These are phyloP conservation scores for Centropyge bicolor DNA, from an alignment of 2,797 vertebrate genomes.

Conservation along the genomic window DNA sequence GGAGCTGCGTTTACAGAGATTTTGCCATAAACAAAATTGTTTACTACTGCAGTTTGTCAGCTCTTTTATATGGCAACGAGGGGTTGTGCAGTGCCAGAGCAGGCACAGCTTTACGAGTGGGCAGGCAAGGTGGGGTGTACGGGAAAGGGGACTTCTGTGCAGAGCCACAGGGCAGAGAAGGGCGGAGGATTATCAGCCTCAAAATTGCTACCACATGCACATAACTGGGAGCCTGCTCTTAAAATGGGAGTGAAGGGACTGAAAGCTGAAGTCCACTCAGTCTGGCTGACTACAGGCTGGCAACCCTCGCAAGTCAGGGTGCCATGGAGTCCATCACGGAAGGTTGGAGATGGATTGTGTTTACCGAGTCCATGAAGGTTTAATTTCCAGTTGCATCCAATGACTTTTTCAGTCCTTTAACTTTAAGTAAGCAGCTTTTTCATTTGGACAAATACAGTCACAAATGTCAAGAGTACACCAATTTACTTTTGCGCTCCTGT, in stretches of 20 bases:
- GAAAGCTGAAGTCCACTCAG: slow-evolving; percentile 24
- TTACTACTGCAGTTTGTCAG: slow-evolving; percentile 56
- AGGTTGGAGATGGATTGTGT: slow-evolving; percentile 7
- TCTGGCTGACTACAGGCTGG: not conserved
- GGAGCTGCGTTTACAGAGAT: slow-evolving; percentile 38
- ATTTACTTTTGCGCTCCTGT: not conserved
- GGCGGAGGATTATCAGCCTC: slow-evolving; percentile 61
- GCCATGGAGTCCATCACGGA: not conserved
- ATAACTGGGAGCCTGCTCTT: slow-evolving; percentile 50
- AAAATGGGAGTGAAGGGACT: slow-evolving; percentile 43
- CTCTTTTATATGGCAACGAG: slow-evolving; percentile 51
- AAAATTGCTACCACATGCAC: slow-evolving; percentile 85
- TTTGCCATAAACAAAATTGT: slow-evolving; percentile 61
- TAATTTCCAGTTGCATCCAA: not conserved
- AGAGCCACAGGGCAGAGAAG: slow-evolving; percentile 51
- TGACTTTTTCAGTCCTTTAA: not conserved
- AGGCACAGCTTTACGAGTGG: slow-evolving; percentile 63
- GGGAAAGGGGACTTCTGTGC: slow-evolving; percentile 53
- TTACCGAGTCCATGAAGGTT: slow-evolving; percentile 11
- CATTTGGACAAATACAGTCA: not conserved
- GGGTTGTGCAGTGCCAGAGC: slow-evolving; percentile 50
- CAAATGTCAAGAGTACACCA: too few relatives aligned
- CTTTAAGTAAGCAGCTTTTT: not conserved
- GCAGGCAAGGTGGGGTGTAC: slow-evolving; percentile 42
- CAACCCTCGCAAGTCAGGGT: not conserved